A percentile compares a stretch with the other conserved stretches of the same genome.
phyloP scores from a whole-genome alignment of 2,797 vertebrate species.

The Enteromius afrohamiltoni region DNA sequence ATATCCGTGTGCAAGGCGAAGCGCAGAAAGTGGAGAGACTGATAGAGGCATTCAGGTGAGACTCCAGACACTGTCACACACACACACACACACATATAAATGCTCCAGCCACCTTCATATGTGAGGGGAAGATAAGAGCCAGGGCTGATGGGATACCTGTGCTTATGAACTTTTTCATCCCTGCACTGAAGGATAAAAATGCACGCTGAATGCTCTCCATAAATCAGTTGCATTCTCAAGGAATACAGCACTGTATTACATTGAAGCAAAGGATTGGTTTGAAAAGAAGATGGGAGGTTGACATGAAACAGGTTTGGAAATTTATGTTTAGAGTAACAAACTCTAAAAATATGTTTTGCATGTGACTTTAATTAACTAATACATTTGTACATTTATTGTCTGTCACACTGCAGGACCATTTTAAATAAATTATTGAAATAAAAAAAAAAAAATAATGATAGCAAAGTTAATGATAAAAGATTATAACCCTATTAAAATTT shows the following conservation, averaged over 20 bases:
- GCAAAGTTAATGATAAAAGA: not conserved
- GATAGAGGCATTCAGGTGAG: slow-evolving; percentile 96
- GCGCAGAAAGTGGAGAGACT: slow-evolving; percentile 98
- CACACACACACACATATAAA: not conserved
- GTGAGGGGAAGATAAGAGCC: slow-evolving; percentile 39
- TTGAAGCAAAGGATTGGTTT: not conserved
- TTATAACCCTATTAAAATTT: too few relatives aligned
- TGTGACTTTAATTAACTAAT: not conserved
- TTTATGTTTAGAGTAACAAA: not conserved
- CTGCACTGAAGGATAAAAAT: not conserved
- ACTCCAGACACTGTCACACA: slow-evolving; percentile 27
- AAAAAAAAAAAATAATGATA: not conserved
- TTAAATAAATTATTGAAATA: not conserved
- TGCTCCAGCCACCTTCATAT: slow-evolving; percentile 33
- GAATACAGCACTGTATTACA: not conserved
- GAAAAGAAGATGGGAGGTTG: not conserved
- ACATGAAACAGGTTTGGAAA: not conserved
- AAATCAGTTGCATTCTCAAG: not conserved
- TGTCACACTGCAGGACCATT: not conserved
- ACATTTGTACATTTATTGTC: not conserved
- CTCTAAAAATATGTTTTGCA: not conserved
- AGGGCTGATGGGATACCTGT: not conserved
- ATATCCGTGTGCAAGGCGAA: slow-evolving; percentile 97
- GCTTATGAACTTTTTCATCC: slow-evolving; percentile 5
- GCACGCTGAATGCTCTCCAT: not conserved